These are phyloP conservation scores for Solen grandis DNA, from an alignment of 1,140 invertebrate genomes.

Conservation along the genomic window DNA sequence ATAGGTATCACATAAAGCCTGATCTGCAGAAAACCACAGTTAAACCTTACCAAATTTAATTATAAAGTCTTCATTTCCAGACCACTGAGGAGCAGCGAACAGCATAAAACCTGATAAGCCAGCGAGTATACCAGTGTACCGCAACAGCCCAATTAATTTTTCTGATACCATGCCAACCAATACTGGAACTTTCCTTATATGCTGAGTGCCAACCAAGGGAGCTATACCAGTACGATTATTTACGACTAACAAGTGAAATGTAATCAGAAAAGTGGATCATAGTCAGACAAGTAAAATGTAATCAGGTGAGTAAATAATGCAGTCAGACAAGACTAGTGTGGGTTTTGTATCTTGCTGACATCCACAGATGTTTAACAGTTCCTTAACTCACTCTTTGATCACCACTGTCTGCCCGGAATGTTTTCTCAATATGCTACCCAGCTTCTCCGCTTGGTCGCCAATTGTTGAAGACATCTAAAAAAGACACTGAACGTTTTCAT, in stretches of 20 bases:
- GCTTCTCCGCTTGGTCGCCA: constrained; percentile 20
- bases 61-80: too few species aligned
- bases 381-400: constrained; percentile 5
- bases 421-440: not conserved
- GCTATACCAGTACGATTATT: too few species aligned
- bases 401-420: constrained; percentile 3
- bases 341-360: not conserved
- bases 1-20: too few species aligned
- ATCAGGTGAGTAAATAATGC: not conserved
- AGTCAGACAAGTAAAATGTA: not conserved
- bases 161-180: not conserved
- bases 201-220: too few species aligned
- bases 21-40: too few species aligned
- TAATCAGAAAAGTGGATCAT: not conserved
- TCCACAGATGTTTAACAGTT: not conserved
- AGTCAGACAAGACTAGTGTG: not conserved
- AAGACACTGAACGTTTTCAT: not conserved
- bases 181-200: too few species aligned
- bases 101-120: too few species aligned
- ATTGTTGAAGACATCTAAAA: constrained; percentile 38
- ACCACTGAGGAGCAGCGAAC: too few species aligned
- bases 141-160: too few species aligned
- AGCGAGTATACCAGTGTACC: too few species aligned
- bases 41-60: too few species aligned
- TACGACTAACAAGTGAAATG: not conserved